Percentiles rank a stretch among this genome's conserved stretches.
These are phyloP conservation scores for Ctenomys sociabilis DNA, from an alignment of 2,113 vertebrate genomes.

Conservation along the genomic window DNA sequence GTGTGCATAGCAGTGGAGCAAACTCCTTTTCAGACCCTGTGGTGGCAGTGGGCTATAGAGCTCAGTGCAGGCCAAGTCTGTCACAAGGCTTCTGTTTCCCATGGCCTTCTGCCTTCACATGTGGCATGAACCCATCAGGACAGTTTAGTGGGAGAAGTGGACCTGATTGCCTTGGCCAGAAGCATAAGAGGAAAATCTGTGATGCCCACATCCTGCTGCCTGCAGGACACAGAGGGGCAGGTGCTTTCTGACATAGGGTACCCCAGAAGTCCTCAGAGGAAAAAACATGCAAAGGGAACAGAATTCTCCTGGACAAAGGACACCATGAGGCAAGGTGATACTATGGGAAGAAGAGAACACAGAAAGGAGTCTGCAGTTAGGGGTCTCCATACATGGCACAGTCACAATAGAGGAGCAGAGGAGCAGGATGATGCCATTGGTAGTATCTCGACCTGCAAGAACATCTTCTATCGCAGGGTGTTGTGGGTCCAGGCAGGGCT, in stretches of 20 bases:
- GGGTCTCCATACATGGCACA: too few species aligned
- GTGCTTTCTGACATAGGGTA: background rate
- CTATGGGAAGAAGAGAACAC: background rate
- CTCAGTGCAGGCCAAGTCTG: background rate
- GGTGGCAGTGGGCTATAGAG: background rate
- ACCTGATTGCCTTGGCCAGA: background rate
- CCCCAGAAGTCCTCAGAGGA: background rate
- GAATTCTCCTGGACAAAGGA: background rate
- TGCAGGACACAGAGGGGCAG: background rate
- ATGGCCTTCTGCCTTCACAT: background rate
- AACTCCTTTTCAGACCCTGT: background rate
- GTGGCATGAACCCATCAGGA: background rate
- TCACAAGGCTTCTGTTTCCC: background rate
- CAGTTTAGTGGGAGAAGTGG: background rate
- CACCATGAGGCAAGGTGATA: background rate
- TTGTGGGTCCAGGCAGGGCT: background rate
- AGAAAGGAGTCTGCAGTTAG: background rate
- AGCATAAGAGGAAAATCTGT: background rate
- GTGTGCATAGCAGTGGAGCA: background rate
- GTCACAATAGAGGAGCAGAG: background rate
- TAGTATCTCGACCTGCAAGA: background rate
- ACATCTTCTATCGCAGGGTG: background rate
- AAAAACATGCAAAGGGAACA: background rate
- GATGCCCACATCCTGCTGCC: background rate
- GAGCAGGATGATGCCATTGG: background rate